Evolutionary conservation across 2,888 invertebrate genomes (phyloP).

Genomic region (Meteorus cinctellus): DNA sequence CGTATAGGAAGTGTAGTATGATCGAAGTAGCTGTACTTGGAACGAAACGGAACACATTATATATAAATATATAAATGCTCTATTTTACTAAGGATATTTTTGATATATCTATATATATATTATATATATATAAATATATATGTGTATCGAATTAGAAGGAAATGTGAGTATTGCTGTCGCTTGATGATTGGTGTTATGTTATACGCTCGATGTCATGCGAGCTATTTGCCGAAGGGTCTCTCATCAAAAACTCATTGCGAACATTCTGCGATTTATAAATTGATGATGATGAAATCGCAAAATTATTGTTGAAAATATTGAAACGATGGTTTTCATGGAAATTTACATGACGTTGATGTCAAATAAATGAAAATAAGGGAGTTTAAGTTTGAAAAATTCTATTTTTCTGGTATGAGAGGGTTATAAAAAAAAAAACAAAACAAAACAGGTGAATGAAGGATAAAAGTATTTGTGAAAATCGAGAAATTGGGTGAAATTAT

Average conservation of each 20-base stretch:
- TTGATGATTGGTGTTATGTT: constrained; percentile 60
- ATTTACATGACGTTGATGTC: constrained; percentile 40
- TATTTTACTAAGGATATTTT: constrained; percentile 74
- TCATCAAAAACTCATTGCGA: constrained; percentile 30
- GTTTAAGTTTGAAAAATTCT: constrained; percentile 72
- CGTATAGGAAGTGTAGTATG: constrained; percentile 58
- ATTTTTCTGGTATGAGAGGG: constrained; percentile 67
- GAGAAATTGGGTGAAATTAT: neutral
- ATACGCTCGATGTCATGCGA: constrained; percentile 39
- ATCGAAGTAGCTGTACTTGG: constrained; percentile 59
- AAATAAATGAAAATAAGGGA: constrained; percentile 41
- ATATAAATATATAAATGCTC: constrained; percentile 69
- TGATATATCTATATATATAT: constrained; percentile 71
- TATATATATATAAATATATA: constrained; percentile 54
- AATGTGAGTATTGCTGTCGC: constrained; percentile 56
- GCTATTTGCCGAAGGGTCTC: constrained; percentile 38
- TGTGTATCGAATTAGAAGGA: constrained; percentile 51
- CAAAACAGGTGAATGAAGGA: constrained; percentile 19
- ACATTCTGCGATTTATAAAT: constrained; percentile 10
- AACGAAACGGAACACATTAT: constrained; percentile 64
- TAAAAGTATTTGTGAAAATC: constrained; percentile 21
- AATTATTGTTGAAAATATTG: constrained; percentile 32
- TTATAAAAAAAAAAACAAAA: constrained; percentile 23
- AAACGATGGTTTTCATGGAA: constrained; percentile 43
- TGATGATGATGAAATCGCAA: constrained; percentile 18